Evolutionary conservation across 2,113 vertebrate genomes (phyloP).

Genomic region (Rhinogobius similis): DNA sequence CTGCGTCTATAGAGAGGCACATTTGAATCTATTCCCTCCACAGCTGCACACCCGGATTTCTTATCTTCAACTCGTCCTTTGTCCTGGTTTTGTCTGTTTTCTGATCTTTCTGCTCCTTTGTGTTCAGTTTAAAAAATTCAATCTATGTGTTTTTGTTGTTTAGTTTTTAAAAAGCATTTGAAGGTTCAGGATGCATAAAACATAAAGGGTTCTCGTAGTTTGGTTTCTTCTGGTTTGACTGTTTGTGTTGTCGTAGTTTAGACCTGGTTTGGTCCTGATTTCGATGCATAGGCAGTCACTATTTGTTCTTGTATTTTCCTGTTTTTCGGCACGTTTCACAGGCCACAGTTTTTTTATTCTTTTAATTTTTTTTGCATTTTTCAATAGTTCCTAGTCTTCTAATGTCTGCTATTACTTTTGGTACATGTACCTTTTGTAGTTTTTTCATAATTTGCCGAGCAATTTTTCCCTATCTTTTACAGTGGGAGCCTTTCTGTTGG

Average conservation of each 20-base stretch:
- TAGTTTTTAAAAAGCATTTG: neutral
- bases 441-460: no score
- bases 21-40: slow-evolving; percentile 35
- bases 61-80: slow-evolving; percentile 17
- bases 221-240: neutral
- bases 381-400: no score
- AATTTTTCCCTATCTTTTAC: no score
- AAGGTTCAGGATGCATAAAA: neutral
- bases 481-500: no score
- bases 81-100: slow-evolving; percentile 42
- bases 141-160: neutral
- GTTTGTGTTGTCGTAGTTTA: neutral
- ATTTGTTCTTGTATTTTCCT: no score
- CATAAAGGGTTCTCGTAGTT: neutral
- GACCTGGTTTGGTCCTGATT: neutral
- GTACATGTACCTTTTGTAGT: no score
- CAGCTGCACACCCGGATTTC: slow-evolving; percentile 16
- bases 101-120: slow-evolving; percentile 30
- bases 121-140: slow-evolving; percentile 40
- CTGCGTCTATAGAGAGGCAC: slow-evolving; percentile 54
- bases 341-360: no score
- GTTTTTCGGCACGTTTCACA: no score
- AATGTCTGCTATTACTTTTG: no score
- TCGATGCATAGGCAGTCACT: no score
- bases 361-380: no score